phyloP scores from a whole-genome alignment of 2,113 vertebrate species.

The Hippocampus abdominalis region DNA sequence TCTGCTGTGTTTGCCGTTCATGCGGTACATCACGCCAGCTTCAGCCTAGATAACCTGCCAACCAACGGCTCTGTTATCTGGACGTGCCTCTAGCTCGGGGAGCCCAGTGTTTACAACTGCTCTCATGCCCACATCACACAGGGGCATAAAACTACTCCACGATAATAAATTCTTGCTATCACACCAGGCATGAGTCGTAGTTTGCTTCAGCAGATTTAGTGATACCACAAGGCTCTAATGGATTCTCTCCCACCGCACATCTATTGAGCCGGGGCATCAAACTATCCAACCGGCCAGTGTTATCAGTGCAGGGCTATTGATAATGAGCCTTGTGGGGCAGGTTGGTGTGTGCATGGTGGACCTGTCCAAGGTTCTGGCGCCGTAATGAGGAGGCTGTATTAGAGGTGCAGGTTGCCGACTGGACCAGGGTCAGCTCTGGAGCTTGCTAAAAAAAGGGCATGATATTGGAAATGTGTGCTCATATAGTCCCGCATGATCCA shows the following conservation, averaged over 20 bases:
- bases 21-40: constrained; percentile 36
- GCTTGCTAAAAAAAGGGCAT: constrained; percentile 3
- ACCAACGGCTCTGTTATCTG: constrained; percentile 41
- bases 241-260: constrained; percentile 46
- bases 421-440: constrained; percentile 25
- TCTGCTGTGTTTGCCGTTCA: constrained; percentile 33
- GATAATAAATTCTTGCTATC: constrained; percentile 51
- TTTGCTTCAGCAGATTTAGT: constrained; percentile 46
- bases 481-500: background rate
- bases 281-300: constrained; percentile 36
- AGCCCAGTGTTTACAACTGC: constrained; percentile 46
- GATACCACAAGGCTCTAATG: constrained; percentile 52
- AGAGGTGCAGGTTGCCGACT: constrained; percentile 14
- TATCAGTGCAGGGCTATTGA: constrained; percentile 34
- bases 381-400: constrained; percentile 47
- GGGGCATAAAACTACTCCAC: constrained; percentile 23
- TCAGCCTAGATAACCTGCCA: constrained; percentile 45
- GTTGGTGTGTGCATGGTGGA: constrained; percentile 7
- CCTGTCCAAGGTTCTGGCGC: constrained; percentile 25
- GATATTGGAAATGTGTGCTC: background rate
- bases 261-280: constrained; percentile 17
- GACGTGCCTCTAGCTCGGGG: constrained; percentile 8
- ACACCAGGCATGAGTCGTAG: constrained; percentile 38
- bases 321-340: constrained; percentile 54
- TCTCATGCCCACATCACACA: constrained; percentile 45